These are phyloP conservation scores for Petrocephalus microphthalmus DNA, from an alignment of 2,113 vertebrate species.

Conservation along the genomic window DNA sequence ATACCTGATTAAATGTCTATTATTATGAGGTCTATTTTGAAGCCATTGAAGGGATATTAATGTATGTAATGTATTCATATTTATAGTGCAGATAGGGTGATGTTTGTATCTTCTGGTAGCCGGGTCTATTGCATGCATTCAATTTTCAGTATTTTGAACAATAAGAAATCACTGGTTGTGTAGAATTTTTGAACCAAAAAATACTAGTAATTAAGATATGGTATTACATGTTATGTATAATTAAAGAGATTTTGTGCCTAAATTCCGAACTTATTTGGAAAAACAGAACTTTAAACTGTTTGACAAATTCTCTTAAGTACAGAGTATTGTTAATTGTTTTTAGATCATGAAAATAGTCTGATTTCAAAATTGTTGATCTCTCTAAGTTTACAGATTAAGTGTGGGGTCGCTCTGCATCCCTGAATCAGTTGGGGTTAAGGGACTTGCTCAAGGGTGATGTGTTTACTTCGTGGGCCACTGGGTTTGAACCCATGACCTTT, in stretches of 20 bases:
- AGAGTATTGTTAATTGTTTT: not conserved
- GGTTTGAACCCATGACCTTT: not conserved
- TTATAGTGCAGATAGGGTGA: not conserved
- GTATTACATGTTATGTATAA: not conserved
- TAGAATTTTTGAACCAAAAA: not conserved
- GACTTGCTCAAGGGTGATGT: not conserved
- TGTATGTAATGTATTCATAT: not conserved
- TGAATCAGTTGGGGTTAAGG: not conserved
- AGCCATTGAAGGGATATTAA: not conserved
- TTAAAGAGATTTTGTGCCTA: not conserved
- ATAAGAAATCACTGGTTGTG: not conserved
- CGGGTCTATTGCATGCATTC: not conserved
- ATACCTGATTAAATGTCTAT: not conserved
- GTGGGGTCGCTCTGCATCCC: not conserved
- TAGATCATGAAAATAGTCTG: not conserved
- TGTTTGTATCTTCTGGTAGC: not conserved
- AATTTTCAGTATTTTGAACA: not conserved
- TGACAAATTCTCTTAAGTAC: not conserved
- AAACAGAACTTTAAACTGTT: not conserved
- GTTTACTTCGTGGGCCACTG: not conserved
- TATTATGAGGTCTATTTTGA: not conserved
- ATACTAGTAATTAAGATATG: not conserved
- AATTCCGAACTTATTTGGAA: not conserved
- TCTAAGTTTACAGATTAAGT: not conserved
- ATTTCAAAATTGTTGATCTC: not conserved